Conservation (phyloP, 1,140 invertebrate species). For the Melitaea cinxia region DNA sequence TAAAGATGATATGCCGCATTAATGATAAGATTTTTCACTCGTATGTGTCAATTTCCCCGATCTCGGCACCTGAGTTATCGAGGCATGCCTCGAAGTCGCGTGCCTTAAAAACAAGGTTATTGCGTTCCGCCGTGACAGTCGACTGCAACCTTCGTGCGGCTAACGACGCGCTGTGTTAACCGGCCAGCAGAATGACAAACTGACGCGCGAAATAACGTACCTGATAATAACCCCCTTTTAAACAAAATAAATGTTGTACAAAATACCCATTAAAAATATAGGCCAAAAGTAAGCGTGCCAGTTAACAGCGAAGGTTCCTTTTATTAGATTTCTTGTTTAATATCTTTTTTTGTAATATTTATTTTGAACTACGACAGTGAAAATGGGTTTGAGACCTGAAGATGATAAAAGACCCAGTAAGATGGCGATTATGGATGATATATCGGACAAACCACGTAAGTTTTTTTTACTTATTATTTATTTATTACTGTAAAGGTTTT, state of each 20-base stretch:
- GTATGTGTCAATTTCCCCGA: conserved; percentile 49
- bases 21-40: conserved; percentile 24
- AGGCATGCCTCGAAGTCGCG: conserved; percentile 43
- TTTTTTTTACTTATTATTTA: conserved; percentile 50
- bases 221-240: conserved; percentile 30
- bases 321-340: conserved; percentile 45
- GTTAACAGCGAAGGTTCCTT: conserved; percentile 32
- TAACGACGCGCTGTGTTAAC: conserved; percentile 44
- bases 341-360: conserved; percentile 38
- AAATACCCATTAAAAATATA: conserved; percentile 58
- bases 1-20: conserved; percentile 16
- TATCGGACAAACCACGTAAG: conserved; percentile 67
- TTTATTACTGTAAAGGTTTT: background rate
- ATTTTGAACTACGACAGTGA: conserved; percentile 50
- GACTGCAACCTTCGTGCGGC: conserved; percentile 54
- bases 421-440: conserved; percentile 75
- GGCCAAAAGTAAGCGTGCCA: conserved; percentile 53
- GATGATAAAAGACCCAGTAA: conserved; percentile 76
- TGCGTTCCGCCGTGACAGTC: conserved; percentile 61
- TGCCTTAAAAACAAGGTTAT: conserved; percentile 70
- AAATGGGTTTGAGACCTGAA: conserved; percentile 72
- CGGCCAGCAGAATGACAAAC: conserved; percentile 48
- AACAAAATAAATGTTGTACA: conserved; percentile 45
- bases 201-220: conserved; percentile 53
- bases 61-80: conserved; percentile 37